These are phyloP conservation scores for Melanotaenia nigrans DNA, from an alignment of 2,797 vertebrate genomes.

Conservation along the genomic window DNA sequence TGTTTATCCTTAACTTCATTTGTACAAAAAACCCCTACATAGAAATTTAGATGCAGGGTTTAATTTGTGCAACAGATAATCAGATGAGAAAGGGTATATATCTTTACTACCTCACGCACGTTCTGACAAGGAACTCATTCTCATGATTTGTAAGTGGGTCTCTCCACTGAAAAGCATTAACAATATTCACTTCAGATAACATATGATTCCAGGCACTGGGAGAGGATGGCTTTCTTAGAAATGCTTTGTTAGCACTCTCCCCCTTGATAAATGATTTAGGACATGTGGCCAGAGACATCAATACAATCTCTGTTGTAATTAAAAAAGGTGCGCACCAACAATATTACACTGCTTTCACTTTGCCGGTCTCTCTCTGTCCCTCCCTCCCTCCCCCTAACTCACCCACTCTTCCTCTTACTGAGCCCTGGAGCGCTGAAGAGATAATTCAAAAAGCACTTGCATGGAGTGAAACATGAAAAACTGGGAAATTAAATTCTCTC, in stretches of 20 bases:
- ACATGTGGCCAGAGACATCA: constrained; percentile 81
- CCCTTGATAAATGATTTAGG: constrained; percentile 84
- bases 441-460: constrained; percentile 81
- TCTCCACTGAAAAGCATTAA: constrained; percentile 74
- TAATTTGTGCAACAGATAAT: constrained; percentile 56
- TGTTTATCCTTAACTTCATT: constrained; percentile 29
- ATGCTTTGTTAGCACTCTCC: constrained; percentile 82
- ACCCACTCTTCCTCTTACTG: constrained; percentile 59
- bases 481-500: constrained; percentile 78
- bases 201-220: constrained; percentile 66
- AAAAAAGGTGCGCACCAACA: constrained; percentile 81
- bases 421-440: constrained; percentile 75
- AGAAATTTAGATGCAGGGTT: constrained; percentile 44
- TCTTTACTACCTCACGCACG: constrained; percentile 56
- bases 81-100: constrained; percentile 58
- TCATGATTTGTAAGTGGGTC: constrained; percentile 76
- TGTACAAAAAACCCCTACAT: constrained; percentile 38
- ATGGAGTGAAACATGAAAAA: constrained; percentile 77
- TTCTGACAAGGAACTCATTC: constrained; percentile 70
- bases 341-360: constrained; percentile 73
- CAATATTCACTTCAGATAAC: constrained; percentile 82
- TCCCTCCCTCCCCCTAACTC: constrained; percentile 39
- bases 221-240: constrained; percentile 76
- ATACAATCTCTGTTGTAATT: constrained; percentile 85
- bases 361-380: constrained; percentile 45